A percentile compares a stretch with the other conserved stretches of the same genome.
Evolutionary conservation across 2,888 invertebrate species (phyloP).

Genomic region (Rhamnusium bicolor): DNA sequence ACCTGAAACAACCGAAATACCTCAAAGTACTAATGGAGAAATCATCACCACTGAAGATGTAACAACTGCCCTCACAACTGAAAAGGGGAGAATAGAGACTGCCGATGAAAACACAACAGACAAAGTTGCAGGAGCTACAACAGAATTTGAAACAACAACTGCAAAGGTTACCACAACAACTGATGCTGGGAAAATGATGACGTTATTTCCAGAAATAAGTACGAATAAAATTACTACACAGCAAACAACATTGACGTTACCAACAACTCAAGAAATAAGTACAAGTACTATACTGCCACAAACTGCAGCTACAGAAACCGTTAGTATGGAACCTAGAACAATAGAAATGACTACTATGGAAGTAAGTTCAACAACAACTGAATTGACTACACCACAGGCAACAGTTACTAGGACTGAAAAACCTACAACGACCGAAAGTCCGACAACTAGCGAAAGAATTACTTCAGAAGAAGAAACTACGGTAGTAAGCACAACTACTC

Average conservation of each 20-base stretch:
- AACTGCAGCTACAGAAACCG: constrained; percentile 11
- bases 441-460: constrained; percentile 29
- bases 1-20: constrained; percentile 58
- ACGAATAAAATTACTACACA: constrained; percentile 33
- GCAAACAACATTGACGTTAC: constrained; percentile 23
- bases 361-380: constrained; percentile 11
- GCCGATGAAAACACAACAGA: neutral
- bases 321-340: constrained; percentile 24
- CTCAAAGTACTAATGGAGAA: constrained; percentile 38
- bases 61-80: constrained; percentile 33
- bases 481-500: constrained; percentile 7
- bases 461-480: constrained; percentile 31
- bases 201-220: constrained; percentile 47
- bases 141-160: constrained; percentile 23
- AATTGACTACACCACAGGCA: constrained; percentile 26
- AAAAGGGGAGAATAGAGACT: neutral
- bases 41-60: constrained; percentile 24
- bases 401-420: constrained; percentile 14
- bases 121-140: constrained; percentile 12
- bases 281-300: constrained; percentile 20
- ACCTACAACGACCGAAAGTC: constrained; percentile 11
- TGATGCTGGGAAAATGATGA: constrained; percentile 57
- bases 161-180: constrained; percentile 49
- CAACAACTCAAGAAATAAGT: constrained; percentile 18
- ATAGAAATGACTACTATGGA: constrained; percentile 7